Evolutionary conservation across 2,888 invertebrate genomes (phyloP).

Genomic region (Andrena dorsata): DNA sequence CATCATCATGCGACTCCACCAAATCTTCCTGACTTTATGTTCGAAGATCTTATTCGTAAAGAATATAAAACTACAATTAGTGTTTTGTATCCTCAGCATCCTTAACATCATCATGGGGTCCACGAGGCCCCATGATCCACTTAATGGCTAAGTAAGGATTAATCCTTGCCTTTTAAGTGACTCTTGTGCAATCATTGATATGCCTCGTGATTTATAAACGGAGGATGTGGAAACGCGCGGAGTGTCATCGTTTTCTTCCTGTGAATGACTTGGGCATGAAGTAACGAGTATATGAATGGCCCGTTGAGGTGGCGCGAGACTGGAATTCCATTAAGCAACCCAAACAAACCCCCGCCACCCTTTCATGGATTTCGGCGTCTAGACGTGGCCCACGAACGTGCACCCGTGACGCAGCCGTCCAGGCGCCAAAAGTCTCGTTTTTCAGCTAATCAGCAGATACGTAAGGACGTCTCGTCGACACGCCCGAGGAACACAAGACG

Average conservation of each 20-base stretch:
- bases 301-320: slow-evolving; percentile 46
- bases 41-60: no score
- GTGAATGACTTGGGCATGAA: slow-evolving; percentile 53
- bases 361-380: slow-evolving; percentile 9
- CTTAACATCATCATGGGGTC: no score
- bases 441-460: slow-evolving; percentile 67
- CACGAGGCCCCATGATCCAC: no score
- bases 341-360: slow-evolving; percentile 57
- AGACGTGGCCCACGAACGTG: slow-evolving; percentile 28
- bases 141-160: no score
- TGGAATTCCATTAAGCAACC: slow-evolving; percentile 60
- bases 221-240: background rate
- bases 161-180: background rate
- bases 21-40: no score
- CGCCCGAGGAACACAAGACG: slow-evolving; percentile 38
- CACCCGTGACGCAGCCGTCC: slow-evolving; percentile 28
- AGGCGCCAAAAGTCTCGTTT: slow-evolving; percentile 68
- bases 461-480: slow-evolving; percentile 57
- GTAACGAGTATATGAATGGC: slow-evolving; percentile 61
- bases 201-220: slow-evolving; percentile 13
- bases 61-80: no score
- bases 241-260: slow-evolving; percentile 42
- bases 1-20: no score
- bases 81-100: no score
- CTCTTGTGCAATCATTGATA: slow-evolving; percentile 10